A percentile compares a stretch with the other conserved stretches of the same genome.
These are phyloP conservation scores for Drosophila novamexicana DNA, from an alignment of 1,140 invertebrate species.

Conservation along the genomic window DNA sequence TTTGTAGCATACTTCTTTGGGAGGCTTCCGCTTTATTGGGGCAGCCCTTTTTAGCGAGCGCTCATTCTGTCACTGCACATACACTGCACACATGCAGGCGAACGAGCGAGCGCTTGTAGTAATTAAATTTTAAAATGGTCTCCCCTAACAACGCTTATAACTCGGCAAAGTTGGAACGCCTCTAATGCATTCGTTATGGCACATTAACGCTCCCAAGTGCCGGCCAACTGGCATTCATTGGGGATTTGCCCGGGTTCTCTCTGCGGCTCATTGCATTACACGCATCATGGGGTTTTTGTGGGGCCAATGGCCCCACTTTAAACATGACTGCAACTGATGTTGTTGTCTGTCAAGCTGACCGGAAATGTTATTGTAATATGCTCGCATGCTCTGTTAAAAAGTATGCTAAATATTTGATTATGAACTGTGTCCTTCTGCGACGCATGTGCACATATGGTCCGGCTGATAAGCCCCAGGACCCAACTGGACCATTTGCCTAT, in stretches of 20 bases:
- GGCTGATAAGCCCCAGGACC: slow-evolving; percentile 62
- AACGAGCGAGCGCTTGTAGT: slow-evolving; percentile 24
- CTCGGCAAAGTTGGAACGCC: slow-evolving; percentile 50
- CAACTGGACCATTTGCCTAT: slow-evolving; percentile 74
- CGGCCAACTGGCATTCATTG: slow-evolving; percentile 61
- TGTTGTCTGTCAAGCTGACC: slow-evolving; percentile 70
- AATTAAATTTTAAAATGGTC: slow-evolving; percentile 77
- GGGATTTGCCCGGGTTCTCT: slow-evolving; percentile 48
- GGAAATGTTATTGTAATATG: slow-evolving; percentile 82
- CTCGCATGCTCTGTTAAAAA: slow-evolving; percentile 63
- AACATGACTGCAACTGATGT: slow-evolving; percentile 8
- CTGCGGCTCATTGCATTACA: slow-evolving; percentile 70
- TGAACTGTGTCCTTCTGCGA: slow-evolving; percentile 47
- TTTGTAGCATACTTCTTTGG: slow-evolving; percentile 53
- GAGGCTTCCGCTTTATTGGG: slow-evolving; percentile 28
- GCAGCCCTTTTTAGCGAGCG: slow-evolving; percentile 6
- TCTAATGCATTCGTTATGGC: slow-evolving; percentile 81
- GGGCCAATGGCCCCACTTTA: slow-evolving; percentile 50
- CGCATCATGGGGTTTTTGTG: slow-evolving; percentile 25
- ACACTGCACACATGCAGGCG: slow-evolving; percentile 18
- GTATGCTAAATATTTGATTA: slow-evolving; percentile 83
- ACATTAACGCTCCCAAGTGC: slow-evolving; percentile 78
- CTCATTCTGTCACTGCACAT: slow-evolving; percentile 9
- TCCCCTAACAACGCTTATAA: slow-evolving; percentile 46
- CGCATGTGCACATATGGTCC: slow-evolving; percentile 66